Evolutionary conservation across 2,888 invertebrate species (phyloP), one percentile per base, ranked within the genome.

Genomic region (Metacarcinus magister): DNA sequence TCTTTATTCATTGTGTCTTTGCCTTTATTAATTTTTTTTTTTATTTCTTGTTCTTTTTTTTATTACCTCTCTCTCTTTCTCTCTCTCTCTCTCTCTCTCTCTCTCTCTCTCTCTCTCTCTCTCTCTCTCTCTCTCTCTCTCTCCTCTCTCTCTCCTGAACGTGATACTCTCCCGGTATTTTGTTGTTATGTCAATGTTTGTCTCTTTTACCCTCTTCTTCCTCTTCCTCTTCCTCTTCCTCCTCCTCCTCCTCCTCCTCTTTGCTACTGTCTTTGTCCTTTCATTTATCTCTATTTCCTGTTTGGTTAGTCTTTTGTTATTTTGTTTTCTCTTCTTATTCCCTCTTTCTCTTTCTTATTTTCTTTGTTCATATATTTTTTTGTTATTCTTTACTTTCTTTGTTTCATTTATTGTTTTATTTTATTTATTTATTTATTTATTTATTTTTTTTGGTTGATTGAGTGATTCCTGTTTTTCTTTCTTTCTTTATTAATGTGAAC

Each of bases 41-140:
- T 67, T 67, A 67, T 67, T 67, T 67, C 19, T 28, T 75, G 4
- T 75, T 75, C 60, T 2, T 60, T 28, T 10, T 28, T n/a, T 28
- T 28, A 75, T 28, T 5, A 10, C 5, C 32, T 82, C 32, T 32
- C 32, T 82, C 32, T 32, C 82, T 32, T 4, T 32, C 32, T 32
- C 82, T 82, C 82, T 82, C 82, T 82, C 82, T 82, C 82, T 82
- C 82, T 82, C 82, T 82, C 82, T 82, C 82, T 82, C 82, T 82
- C 82, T 82, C 82, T 82, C 82, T 82, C 82, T 82, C 82, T 82
- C 82, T 82, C 82, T 82, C 82, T 82, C 82, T 82, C 82, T 82
- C 82, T 82, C 82, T 82, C 82, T 82, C 82, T 82, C 82, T 82
- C 32, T 28, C 82, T 82, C 82, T 82, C 32, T 28, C 82, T 82